These are phyloP conservation scores for Drosophila aff. DNA, from an alignment of 1,140 invertebrate genomes.

Conservation along the genomic window DNA sequence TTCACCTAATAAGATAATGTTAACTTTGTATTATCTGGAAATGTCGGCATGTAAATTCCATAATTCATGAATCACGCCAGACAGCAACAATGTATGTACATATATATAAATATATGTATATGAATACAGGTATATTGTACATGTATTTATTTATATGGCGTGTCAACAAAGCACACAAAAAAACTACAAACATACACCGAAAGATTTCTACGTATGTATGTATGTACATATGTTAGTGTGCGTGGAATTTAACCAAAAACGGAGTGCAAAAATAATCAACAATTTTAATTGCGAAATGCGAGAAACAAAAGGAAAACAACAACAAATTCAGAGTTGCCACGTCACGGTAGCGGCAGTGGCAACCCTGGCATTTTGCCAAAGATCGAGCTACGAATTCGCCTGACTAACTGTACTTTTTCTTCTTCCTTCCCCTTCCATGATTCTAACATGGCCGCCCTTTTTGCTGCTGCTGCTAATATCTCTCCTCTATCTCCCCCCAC, in stretches of 20 bases:
- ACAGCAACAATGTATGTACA: slow-evolving; percentile 32
- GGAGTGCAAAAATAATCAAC: slow-evolving; percentile 24
- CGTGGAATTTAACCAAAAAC: slow-evolving; percentile 39
- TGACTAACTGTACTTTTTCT: slow-evolving; percentile 43
- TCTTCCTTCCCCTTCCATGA: slow-evolving; percentile 2
- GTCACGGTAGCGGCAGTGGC: slow-evolving; percentile 9
- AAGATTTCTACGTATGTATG: slow-evolving; percentile 3
- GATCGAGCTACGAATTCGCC: slow-evolving; percentile 15
- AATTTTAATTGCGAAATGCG: slow-evolving; percentile 20
- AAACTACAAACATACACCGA: slow-evolving; percentile 1
- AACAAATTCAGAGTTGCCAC: slow-evolving; percentile 16
- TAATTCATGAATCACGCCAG: slow-evolving; percentile 60
- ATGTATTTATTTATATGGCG: slow-evolving; percentile 8
- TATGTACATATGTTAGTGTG: slow-evolving; percentile 3
- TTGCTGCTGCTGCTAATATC: slow-evolving; percentile 17
- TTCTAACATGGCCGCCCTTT: slow-evolving; percentile 32
- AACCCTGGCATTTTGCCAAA: slow-evolving; percentile 27
- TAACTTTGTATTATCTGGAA: slow-evolving; percentile 44
- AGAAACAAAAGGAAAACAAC: slow-evolving; percentile 9
- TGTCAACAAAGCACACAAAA: slow-evolving; percentile 19
- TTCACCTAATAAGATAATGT: slow-evolving; percentile 19
- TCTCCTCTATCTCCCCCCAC: background rate
- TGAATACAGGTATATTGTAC: background rate
- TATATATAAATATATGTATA: background rate
- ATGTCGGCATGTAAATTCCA: slow-evolving; percentile 53